A percentile compares a stretch with the other conserved stretches of the same genome.
Conservation (phyloP, 2,113 vertebrate genomes). For the Nothoprocta pentlandii region DNA sequence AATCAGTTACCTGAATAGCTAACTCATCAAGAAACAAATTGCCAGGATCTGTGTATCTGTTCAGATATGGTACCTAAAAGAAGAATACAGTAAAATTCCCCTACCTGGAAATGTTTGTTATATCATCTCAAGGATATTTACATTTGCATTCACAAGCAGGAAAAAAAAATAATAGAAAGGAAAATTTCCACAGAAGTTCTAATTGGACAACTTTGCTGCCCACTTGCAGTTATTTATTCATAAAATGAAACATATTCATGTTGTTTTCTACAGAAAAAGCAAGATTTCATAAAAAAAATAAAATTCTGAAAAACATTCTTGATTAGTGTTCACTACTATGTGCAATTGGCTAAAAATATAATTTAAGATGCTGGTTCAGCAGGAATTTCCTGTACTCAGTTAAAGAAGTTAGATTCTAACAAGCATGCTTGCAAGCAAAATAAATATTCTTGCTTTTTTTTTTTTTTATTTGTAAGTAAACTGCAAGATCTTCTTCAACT, state of each 20-base stretch:
- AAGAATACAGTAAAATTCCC: not conserved
- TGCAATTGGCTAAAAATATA: not conserved
- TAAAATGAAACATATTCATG: not conserved
- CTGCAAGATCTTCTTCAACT: not conserved
- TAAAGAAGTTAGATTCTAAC: not conserved
- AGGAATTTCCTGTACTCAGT: not conserved
- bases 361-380: not conserved
- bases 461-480: not conserved
- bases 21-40: conserved; percentile 25
- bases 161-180: not conserved
- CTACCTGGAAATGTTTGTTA: not conserved
- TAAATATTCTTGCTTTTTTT: not conserved
- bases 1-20: conserved; percentile 3
- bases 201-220: not conserved
- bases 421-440: not conserved
- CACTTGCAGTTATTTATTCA: not conserved
- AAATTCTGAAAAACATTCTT: not conserved
- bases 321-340: not conserved
- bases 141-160: not conserved
- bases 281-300: not conserved
- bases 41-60: not conserved
- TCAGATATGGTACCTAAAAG: not conserved
- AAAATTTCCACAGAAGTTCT: not conserved
- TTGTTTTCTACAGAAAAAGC: not conserved
- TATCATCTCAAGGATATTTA: not conserved